Evolutionary conservation across 2,888 invertebrate species (phyloP).

Genomic region (Latrodectus elegans): DNA sequence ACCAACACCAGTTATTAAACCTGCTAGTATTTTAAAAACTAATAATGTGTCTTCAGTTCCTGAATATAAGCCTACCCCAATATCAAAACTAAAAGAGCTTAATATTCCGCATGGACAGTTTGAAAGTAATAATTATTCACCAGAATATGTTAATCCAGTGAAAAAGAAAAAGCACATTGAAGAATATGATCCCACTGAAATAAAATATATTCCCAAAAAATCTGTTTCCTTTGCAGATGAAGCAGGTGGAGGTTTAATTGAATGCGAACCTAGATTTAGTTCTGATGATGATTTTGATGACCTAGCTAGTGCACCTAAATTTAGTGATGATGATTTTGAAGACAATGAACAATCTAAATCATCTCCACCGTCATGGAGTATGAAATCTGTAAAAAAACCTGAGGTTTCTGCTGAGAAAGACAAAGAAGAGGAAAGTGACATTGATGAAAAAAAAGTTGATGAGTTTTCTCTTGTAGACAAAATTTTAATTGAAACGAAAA

Average conservation of each 20-base stretch:
- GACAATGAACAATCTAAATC: not conserved
- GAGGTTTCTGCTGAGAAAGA: not conserved
- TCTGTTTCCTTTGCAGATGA: conserved; percentile 49
- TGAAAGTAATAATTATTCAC: conserved; percentile 17
- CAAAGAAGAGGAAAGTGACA: conserved; percentile 3
- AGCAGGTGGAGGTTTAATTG: not conserved
- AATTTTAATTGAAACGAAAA: conserved; percentile 68
- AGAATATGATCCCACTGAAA: conserved; percentile 70
- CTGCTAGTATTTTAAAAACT: conserved; percentile 34
- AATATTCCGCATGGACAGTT: not conserved
- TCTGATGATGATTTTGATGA: conserved; percentile 53
- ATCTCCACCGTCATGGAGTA: not conserved
- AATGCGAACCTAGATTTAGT: conserved; percentile 26
- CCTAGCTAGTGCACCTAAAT: conserved; percentile 20
- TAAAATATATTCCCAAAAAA: conserved; percentile 39
- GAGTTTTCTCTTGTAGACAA: conserved; percentile 70
- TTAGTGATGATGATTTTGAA: conserved; percentile 65
- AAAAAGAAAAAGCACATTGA: conserved; percentile 53
- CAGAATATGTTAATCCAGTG: conserved; percentile 5
- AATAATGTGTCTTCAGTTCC: conserved; percentile 43
- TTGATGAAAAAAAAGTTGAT: conserved; percentile 45
- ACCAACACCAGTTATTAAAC: conserved; percentile 39
- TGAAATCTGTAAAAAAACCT: not conserved
- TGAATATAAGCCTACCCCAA: conserved; percentile 68
- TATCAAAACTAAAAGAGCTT: conserved; percentile 62